Percentiles rank a stretch among this genome's conserved stretches.
These are phyloP conservation scores for Caenorhabditis panamensis DNA, from an alignment of 2,888 invertebrate species.

Conservation along the genomic window DNA sequence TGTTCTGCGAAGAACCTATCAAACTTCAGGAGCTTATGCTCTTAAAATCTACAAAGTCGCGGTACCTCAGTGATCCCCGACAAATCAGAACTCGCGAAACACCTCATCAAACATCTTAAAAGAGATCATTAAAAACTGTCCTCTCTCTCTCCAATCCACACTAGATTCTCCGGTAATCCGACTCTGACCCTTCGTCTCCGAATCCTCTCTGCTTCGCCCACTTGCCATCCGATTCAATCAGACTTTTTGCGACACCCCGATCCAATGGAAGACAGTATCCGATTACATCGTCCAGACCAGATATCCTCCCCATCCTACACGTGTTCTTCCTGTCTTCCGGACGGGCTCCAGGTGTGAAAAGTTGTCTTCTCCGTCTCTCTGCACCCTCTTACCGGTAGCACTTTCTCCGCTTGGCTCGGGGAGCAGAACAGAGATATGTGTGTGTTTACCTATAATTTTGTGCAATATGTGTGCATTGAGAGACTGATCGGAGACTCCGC, in stretches of 20 bases:
- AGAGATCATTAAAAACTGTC: too few relatives aligned
- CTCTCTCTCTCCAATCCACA: too few relatives aligned
- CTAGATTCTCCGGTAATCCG: too few relatives aligned
- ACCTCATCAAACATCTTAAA: too few relatives aligned
- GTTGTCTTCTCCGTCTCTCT: conserved; percentile 7
- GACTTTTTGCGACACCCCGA: conserved; percentile 44
- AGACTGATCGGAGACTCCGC: conserved; percentile 15
- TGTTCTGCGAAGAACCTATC: too few relatives aligned
- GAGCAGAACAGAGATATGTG: neutral
- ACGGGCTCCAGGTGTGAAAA: conserved; percentile 46
- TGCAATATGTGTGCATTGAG: conserved; percentile 21
- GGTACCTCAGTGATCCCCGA: too few relatives aligned
- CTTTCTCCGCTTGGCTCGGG: too few relatives aligned
- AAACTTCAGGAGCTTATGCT: too few relatives aligned
- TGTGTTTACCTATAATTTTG: conserved; percentile 53
- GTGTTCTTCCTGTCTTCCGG: conserved; percentile 2
- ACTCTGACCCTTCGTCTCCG: neutral
- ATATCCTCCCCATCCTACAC: conserved; percentile 22
- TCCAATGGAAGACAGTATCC: conserved; percentile 8
- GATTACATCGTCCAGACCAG: conserved; percentile 26
- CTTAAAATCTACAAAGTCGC: too few relatives aligned
- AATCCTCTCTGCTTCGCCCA: neutral
- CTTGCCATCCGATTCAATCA: conserved; percentile 35
- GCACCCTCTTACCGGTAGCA: too few relatives aligned
- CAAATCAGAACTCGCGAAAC: too few relatives aligned